These are phyloP conservation scores for Neosilurus mollespiculum DNA, from an alignment of 2,797 vertebrate genomes.

Conservation along the genomic window DNA sequence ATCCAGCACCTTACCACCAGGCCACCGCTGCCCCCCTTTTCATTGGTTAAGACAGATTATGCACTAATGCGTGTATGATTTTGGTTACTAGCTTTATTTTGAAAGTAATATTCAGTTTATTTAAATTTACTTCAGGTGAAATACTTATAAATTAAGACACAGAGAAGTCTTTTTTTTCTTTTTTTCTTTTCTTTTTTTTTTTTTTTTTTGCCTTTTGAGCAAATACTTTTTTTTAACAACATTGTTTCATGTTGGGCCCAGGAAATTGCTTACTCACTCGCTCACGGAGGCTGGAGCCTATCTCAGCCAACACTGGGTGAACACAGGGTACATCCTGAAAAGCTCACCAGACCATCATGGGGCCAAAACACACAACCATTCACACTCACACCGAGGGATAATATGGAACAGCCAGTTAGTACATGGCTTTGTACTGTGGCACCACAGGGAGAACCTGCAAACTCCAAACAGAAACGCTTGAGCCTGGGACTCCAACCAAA, in stretches of 20 bases:
- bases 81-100: slow-evolving; percentile 17
- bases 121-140: background rate
- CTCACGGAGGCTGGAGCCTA: too few species aligned
- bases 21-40: background rate
- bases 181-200: background rate
- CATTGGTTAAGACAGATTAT: slow-evolving; percentile 12
- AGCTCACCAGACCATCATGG: too few species aligned
- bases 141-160: background rate
- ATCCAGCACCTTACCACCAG: too few species aligned
- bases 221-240: background rate
- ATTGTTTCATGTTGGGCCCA: slow-evolving; percentile 36
- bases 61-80: slow-evolving; percentile 34
- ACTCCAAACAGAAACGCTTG: too few species aligned
- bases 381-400: too few species aligned
- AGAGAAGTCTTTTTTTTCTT: background rate
- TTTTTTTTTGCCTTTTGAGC: background rate
- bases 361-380: too few species aligned
- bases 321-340: too few species aligned
- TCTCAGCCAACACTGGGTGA: too few species aligned
- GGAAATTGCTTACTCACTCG: background rate
- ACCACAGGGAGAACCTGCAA: too few species aligned
- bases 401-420: too few species aligned
- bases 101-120: slow-evolving; percentile 1
- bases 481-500: too few species aligned
- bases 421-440: too few species aligned